Base-by-base conservation (phyloP, 2,888 invertebrate species). In the Aleiodes testaceus region DNA sequence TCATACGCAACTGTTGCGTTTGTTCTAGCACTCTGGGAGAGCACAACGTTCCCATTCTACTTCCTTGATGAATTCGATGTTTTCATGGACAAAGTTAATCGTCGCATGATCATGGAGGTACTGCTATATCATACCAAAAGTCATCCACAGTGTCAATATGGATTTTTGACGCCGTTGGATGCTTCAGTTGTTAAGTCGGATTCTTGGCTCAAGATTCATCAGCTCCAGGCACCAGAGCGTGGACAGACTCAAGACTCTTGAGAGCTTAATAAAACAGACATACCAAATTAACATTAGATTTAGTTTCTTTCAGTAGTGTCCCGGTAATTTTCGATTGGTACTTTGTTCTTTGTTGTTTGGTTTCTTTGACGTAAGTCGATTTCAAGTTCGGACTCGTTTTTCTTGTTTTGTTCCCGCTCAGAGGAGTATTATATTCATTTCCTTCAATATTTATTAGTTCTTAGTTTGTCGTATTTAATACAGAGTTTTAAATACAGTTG, bases 31-130 rank as follows among this genome's bases (percentile, higher is more conserved):
- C 90, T 99, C 42, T 99, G 99, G 99, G 94, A 95, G 72, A 94
- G 94, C 77, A 94, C 96, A 82, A 93, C 95, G 82, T 92, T 96
- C 81, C 98, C 99, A 0, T 98, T 99, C 88, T 94, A 94, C 90
- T 93, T 97, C 87, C 89, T 98, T 79, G 98, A 98, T 87, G 98
- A 99, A 90, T 98, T 97, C 85, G 98, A 98, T 84, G 97, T 98
- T 0, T 98, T 96, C 85, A 97, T 98, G 94, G 97, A 97, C 86
- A 93, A 94, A 88, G 91, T 95, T 65, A 96, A 96, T 87, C 91
- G 97, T 36, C 91, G 92, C 77, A 91, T 92, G 74, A 93, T 94
- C 79, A 92, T 96, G 89, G 91, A 93, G 79, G 91, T 96, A 83
- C 89, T 98, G 76, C 88, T 96, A 72, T 89, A 91, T 78, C 93